Evolutionary conservation across 2,888 invertebrate species (phyloP).

Genomic region (Agonopterix alstromeriana): DNA sequence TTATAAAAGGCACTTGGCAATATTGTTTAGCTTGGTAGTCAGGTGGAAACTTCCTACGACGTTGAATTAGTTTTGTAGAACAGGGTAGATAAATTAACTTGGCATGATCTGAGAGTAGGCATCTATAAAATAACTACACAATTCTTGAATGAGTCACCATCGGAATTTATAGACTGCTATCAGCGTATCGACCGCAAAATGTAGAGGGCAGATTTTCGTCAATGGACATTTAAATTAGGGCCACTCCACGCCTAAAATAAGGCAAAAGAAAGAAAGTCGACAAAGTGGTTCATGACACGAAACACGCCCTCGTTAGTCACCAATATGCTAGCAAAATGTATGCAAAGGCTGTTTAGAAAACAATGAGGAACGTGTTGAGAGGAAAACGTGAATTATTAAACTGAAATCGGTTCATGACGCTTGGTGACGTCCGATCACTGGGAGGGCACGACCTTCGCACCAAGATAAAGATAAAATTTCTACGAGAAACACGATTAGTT

Average conservation of each 20-base stretch:
- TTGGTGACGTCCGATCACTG: conserved; percentile 46
- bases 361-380: conserved; percentile 4
- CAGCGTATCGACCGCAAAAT: neutral
- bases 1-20: too few species aligned
- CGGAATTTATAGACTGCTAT: neutral
- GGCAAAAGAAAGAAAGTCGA: neutral
- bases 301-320: neutral
- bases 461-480: conserved; percentile 2
- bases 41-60: too few species aligned
- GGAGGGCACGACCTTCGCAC: conserved; percentile 53
- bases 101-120: neutral
- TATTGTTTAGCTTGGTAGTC: too few species aligned
- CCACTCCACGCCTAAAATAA: neutral
- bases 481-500: conserved; percentile 9
- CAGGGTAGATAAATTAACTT: neutral
- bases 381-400: conserved; percentile 31
- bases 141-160: neutral
- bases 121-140: neutral
- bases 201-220: neutral
- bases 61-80: too few species aligned
- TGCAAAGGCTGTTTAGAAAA: neutral
- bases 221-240: neutral
- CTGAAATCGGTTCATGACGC: conserved; percentile 45
- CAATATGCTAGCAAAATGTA: neutral
- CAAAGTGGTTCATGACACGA: neutral